Percentiles rank a stretch among this genome's conserved stretches.
phyloP scores from a whole-genome alignment of 2,888 invertebrate genomes.

The Galeopsomyia nigrocyanea region DNA sequence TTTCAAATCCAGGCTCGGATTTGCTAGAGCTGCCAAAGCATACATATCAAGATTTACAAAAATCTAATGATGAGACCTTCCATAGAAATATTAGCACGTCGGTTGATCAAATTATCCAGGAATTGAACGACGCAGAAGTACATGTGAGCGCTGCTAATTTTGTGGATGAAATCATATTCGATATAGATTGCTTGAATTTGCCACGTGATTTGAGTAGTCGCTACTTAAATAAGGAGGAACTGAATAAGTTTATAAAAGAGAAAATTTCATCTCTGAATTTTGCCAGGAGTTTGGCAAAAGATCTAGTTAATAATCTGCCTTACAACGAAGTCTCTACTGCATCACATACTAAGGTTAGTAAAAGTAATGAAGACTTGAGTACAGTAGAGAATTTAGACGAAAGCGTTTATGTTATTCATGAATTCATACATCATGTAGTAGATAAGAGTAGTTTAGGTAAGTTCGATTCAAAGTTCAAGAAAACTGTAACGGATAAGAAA shows the following conservation, averaged over 20 bases:
- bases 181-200: constrained; percentile 50
- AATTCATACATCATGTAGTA: constrained; percentile 60
- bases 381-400: constrained; percentile 34
- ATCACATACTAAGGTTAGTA: constrained; percentile 39
- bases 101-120: constrained; percentile 61
- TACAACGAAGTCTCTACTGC: constrained; percentile 35
- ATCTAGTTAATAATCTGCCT: constrained; percentile 46
- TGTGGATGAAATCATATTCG: constrained; percentile 55
- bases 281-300: constrained; percentile 42
- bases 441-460: constrained; percentile 47
- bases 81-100: constrained; percentile 58
- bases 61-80: constrained; percentile 57
- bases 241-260: constrained; percentile 37
- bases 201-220: constrained; percentile 16
- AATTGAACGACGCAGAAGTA: constrained; percentile 56
- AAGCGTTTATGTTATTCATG: constrained; percentile 54
- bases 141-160: constrained; percentile 52
- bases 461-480: constrained; percentile 32
- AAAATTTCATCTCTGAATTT: constrained; percentile 48
- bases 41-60: constrained; percentile 54
- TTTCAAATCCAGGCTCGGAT: constrained; percentile 53
- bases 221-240: constrained; percentile 29
- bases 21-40: constrained; percentile 56
- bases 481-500: constrained; percentile 46
- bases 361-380: constrained; percentile 21